Conservation (phyloP, 1,140 invertebrate species). For the Drosophila quadrilineata region DNA sequence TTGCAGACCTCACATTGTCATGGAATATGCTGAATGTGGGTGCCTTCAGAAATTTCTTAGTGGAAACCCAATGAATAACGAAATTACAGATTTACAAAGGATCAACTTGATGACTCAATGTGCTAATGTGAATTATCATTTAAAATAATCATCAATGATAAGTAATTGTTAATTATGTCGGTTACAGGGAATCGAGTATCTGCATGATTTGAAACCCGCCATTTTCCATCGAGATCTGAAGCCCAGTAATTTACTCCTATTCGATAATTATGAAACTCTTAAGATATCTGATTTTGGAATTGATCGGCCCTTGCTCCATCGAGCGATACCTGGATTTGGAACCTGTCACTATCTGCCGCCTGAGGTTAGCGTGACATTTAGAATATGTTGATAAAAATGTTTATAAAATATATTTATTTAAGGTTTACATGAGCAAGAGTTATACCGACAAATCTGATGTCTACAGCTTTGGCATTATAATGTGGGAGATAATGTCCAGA, state of each 20-base stretch:
- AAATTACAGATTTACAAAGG: not conserved
- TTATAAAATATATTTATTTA: too few relatives aligned
- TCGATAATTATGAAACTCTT: not conserved
- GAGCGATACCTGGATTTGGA: not conserved
- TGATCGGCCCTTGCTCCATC: not conserved
- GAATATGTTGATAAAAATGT: too few relatives aligned
- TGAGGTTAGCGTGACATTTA: slow-evolving; percentile 8
- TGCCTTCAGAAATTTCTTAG: not conserved
- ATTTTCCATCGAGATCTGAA: slow-evolving; percentile 43
- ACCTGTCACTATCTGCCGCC: slow-evolving; percentile 32
- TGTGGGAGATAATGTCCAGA: slow-evolving; percentile 38
- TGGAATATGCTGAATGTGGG: slow-evolving; percentile 12
- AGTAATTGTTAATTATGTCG: not conserved
- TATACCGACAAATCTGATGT: slow-evolving; percentile 41
- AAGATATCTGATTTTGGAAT: slow-evolving; percentile 43
- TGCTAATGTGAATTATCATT: not conserved
- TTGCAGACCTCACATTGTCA: not conserved
- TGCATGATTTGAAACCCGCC: slow-evolving; percentile 16
- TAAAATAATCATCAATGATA: too few relatives aligned
- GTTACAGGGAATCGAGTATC: slow-evolving; percentile 16
- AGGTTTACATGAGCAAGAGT: too few relatives aligned
- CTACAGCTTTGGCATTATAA: slow-evolving; percentile 33
- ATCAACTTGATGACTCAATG: slow-evolving; percentile 6
- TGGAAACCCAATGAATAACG: accelerated
- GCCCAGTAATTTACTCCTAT: slow-evolving; percentile 25